Conservation (phyloP, 2,113 vertebrate species). For the Atrichornis clamosus region DNA sequence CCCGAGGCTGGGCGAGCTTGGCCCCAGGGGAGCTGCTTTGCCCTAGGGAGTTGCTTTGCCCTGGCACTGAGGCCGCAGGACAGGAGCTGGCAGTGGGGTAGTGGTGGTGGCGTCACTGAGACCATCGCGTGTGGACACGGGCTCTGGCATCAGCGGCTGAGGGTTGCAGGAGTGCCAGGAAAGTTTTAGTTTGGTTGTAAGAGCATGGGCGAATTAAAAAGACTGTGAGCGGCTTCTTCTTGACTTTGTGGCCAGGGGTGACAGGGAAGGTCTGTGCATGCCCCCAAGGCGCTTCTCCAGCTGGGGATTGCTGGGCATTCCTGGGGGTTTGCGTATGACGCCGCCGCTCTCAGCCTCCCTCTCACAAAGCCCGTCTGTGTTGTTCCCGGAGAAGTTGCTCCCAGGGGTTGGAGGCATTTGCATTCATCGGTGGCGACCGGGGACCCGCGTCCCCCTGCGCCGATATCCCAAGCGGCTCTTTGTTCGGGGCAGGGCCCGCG, state of each 20-base stretch:
- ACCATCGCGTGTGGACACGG: neutral
- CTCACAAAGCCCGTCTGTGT: slow-evolving; percentile 43
- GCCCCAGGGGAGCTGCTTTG: neutral
- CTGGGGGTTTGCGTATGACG: neutral
- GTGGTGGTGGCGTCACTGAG: neutral
- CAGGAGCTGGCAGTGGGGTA: neutral
- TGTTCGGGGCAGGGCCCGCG: neutral
- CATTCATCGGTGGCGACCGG: neutral
- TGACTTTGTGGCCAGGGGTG: neutral
- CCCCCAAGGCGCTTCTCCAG: neutral
- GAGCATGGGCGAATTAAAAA: neutral
- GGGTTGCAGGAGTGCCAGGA: neutral
- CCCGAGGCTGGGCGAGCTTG: neutral
- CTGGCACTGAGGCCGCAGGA: neutral
- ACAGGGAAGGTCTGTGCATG: neutral
- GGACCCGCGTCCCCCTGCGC: neutral
- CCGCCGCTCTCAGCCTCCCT: neutral
- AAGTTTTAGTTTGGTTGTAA: neutral
- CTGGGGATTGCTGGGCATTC: slow-evolving; percentile 25
- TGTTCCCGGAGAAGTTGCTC: neutral
- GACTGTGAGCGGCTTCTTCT: neutral
- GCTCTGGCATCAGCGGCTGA: neutral
- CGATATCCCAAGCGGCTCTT: neutral
- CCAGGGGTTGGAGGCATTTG: slow-evolving; percentile 29
- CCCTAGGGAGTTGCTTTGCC: neutral